Evolutionary conservation across 2,113 vertebrate genomes (phyloP), one percentile per base, ranked within the genome.

Genomic region (Labrus mixtus): DNA sequence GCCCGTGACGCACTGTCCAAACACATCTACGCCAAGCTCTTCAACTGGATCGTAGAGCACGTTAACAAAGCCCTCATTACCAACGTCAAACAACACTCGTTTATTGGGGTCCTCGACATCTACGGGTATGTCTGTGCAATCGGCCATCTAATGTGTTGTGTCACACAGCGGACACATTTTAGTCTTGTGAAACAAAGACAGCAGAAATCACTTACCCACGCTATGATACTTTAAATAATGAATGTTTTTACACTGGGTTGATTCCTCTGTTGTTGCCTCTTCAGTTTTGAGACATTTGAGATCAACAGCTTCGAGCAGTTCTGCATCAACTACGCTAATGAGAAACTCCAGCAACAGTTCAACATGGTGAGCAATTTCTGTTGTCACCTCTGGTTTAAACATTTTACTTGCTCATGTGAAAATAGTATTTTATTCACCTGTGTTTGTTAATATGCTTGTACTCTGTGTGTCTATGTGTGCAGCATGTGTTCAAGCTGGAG

Each of bases 281-380:
- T 36, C 85, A 98, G 98, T 87, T 99, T 99, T 93, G 98, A 99
- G 92, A 99, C 98, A 2, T 99, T 99, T 55, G 98, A 99, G 90
- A 96, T 98, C 92, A 99, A 99, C 95, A 99, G 98, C 91, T 99
- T 99, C 91, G 98, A 99, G 87, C 98, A 99, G 87, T 99, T 99
- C 90, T 99, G 98, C 83, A 99, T 99, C 90, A 99, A 99, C 94
- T 99, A 99, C 51, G 98, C 98, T 81, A 99, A 99, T 5, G 98
- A 99, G 90, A 99, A 99, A 66, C 95, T 99, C 36, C 98, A 99
- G 91, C 98, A 99, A 57, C 98, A 99, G 87, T 99, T 99, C 91
- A 99, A 99, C 93, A 97, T 99, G 98, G 98, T 99, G 93, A 96
- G 96, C 22, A 22, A 54, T 61, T 6, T 12, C 2, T 22, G 3